Evolutionary conservation across 2,797 vertebrate species (phyloP), one percentile per base, ranked within the genome.

Genomic region (Lutjanus campechanus): DNA sequence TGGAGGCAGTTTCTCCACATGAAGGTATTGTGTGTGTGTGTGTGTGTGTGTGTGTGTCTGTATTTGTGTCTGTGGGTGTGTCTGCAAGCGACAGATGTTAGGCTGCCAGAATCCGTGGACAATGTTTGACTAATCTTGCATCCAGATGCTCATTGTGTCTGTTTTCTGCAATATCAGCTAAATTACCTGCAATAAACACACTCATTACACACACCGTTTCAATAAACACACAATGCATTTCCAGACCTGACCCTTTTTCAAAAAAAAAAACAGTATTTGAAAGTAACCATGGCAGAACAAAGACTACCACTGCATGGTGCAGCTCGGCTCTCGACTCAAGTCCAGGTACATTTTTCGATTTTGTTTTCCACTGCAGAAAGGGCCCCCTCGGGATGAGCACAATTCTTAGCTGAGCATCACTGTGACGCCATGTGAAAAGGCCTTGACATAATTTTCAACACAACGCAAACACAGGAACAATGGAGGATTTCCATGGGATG

Each of bases 71-170:
- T 69, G 40, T 62, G 40, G 51, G 7, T 59, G 41, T 47, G 16
- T 55, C 41, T 83, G 84, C 65, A 82, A 84, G 78, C 69, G 51
- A 82, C 91, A 94, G 78, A 87, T 93, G 91, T 81, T 73, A 47
- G 50, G 82, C 83, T 67, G 46, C 53, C 11, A 75, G 56, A 88
- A 82, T 79, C 88, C 86, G 84, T 44, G 60, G 73, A 82, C 74
- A 92, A 86, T 88, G 85, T 91, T 87, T 90, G 84, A 86, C 77
- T 92, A 84, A 93, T 89, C 44, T 63, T 54, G 50, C 70, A 47
- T 86, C 89, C 87, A 88, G 89, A 80, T 88, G 78, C 78, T 73
- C 25, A 74, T 51, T 68, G 5, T 75, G 2, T 67, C 5, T 69
- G 6, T 40, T n/a, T 81, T 75, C 56, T 66, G 58, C 47, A 41